These are phyloP conservation scores for Zophobas atratus DNA, from an alignment of 1,140 invertebrate genomes.

Conservation along the genomic window DNA sequence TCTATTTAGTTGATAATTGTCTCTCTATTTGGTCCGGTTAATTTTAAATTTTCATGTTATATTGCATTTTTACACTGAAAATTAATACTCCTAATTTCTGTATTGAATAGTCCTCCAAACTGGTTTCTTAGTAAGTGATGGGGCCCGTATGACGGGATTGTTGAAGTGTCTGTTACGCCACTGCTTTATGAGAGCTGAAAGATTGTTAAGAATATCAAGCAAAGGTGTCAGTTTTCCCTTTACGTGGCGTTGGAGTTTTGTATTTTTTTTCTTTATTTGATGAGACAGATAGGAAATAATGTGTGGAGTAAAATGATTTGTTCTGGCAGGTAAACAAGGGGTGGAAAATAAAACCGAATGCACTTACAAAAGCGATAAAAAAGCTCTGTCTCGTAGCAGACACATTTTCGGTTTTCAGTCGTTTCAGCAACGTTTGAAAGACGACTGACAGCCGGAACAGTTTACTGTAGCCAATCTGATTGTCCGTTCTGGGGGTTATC, in stretches of 20 bases:
- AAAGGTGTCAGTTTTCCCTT: constrained; percentile 1
- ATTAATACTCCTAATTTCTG: too few relatives aligned
- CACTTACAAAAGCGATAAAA: constrained; percentile 33
- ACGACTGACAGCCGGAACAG: constrained; percentile 42
- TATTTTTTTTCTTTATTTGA: constrained; percentile 13
- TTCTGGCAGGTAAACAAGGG: constrained; percentile 35
- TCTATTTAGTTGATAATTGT: too few relatives aligned
- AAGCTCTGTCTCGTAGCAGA: constrained; percentile 3
- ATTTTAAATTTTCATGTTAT: too few relatives aligned
- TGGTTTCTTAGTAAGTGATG: too few relatives aligned
- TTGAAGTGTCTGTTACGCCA: too few relatives aligned
- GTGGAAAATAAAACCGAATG: constrained; percentile 24
- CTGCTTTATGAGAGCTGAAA: background rate
- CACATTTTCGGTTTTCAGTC: constrained; percentile 35
- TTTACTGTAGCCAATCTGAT: constrained; percentile 43
- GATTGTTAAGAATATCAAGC: constrained; percentile 9
- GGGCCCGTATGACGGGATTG: too few relatives aligned
- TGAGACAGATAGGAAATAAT: constrained; percentile 40
- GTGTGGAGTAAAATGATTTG: constrained; percentile 22
- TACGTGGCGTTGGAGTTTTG: background rate
- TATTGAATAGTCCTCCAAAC: too few relatives aligned
- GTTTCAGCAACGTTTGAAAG: constrained; percentile 39
- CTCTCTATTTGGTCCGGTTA: too few relatives aligned
- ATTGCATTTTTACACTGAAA: too few relatives aligned
- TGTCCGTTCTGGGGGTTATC: constrained; percentile 40